Evolutionary conservation across 1,140 invertebrate species (phyloP).

Genomic region (Cataglyphis hispanica): DNA sequence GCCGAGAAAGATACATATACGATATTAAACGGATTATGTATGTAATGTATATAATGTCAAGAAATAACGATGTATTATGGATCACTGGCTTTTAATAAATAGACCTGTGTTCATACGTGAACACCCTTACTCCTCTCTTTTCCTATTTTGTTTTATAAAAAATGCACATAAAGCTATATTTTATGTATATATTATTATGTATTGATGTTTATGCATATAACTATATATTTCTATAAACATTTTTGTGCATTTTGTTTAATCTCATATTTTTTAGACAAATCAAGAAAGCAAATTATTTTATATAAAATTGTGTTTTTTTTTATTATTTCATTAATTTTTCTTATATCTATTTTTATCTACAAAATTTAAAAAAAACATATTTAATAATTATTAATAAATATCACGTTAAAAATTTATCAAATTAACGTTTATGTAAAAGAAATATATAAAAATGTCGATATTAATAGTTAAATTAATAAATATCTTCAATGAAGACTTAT

Average conservation of each 20-base stretch:
- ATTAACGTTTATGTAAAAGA: background rate
- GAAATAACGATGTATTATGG: conserved; percentile 70
- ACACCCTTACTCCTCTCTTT: background rate
- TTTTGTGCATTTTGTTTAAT: conserved; percentile 9
- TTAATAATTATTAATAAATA: background rate
- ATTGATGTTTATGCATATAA: conserved; percentile 18
- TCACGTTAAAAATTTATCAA: background rate
- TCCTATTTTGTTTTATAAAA: conserved; percentile 10
- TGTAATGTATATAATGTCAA: conserved; percentile 77
- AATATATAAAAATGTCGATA: background rate
- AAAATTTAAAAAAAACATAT: background rate
- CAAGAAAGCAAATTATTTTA: background rate
- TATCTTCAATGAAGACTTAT: background rate
- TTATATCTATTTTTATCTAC: background rate
- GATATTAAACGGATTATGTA: conserved; percentile 71
- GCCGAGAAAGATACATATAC: conserved; percentile 59
- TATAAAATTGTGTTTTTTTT: background rate
- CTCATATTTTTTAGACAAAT: conserved; percentile 18
- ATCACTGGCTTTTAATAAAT: conserved; percentile 72
- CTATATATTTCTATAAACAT: conserved; percentile 23
- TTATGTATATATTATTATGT: conserved; percentile 10
- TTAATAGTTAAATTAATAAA: conserved; percentile 6
- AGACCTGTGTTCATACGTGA: conserved; percentile 12
- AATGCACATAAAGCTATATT: conserved; percentile 13
- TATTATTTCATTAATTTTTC: background rate